Evolutionary conservation across 2,888 invertebrate genomes (phyloP).

Genomic region (Barypeithes pellucidus): DNA sequence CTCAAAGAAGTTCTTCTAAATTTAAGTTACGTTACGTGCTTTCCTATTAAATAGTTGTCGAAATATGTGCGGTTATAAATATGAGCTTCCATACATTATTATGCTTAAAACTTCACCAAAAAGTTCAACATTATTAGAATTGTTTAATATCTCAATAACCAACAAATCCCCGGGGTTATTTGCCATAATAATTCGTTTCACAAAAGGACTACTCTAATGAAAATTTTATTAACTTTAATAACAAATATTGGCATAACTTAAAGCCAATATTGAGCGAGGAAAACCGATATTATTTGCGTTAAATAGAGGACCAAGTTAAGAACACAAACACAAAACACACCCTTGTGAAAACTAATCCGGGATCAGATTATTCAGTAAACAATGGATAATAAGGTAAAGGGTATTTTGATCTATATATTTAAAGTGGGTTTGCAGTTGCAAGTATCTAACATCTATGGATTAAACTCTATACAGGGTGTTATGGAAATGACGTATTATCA

Average conservation of each 20-base stretch:
- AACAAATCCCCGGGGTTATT: background rate
- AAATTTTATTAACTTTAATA: background rate
- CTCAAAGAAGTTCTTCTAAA: no score
- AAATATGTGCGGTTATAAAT: no score
- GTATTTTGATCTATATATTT: background rate
- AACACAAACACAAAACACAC: background rate
- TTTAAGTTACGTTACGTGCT: no score
- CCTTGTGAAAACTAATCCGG: conserved; percentile 1
- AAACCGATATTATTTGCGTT: background rate
- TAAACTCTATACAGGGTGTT: no score
- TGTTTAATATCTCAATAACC: no score
- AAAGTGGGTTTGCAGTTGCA: no score
- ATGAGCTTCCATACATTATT: no score
- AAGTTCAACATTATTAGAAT: no score
- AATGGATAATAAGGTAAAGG: background rate
- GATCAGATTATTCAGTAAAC: background rate
- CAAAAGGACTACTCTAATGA: background rate
- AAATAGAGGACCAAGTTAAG: background rate
- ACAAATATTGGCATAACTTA: background rate
- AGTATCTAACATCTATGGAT: no score
- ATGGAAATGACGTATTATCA: no score
- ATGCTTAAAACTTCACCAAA: no score
- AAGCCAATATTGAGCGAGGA: background rate
- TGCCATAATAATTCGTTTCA: background rate
- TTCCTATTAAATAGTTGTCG: no score